Base-by-base conservation (phyloP, 1,140 invertebrate genomes). In the Zaprionus camerounensis region DNA sequence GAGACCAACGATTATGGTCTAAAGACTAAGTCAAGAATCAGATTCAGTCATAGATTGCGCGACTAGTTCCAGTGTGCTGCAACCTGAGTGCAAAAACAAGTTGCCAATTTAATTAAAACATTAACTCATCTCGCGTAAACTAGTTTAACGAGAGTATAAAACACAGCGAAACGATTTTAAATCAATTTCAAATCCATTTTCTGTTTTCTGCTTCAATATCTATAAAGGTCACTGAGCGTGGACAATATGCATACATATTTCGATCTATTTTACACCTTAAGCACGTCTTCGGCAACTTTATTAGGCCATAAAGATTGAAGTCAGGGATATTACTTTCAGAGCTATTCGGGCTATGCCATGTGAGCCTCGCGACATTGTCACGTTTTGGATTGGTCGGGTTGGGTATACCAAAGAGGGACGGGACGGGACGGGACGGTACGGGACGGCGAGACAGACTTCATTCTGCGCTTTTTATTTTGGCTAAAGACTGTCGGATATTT, bases 321-420 rank as follows among this genome's bases (percentile, higher is more conserved):
- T 72, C 70, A 71, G 61, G 51, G 69, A 71, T 71, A 34, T 63
- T 13, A 53, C 22, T 24, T 12, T 34, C 31, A 34, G 9, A 34
- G 31, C 31, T 12, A 51, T 53, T 24, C 17, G 41, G 28, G 28
- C 59, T 53, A 15, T 31, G 51, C n/a, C 31, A 34, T 34, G 12
- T 5, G 46, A 4, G 36, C 28, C 57, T 41, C 34, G 56, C 66
- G 56, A 80, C 77, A 86, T 88, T 83, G 84, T 86, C 83, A 86
- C 84, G 83, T 87, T 80, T 66, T 20, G n/a, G 4, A 15, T 46
- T n/a, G 57, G 15, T 26, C 20, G 20, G 9, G 31, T 34, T 34
- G 9, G 9, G 2, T 34, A 46, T 7, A 7, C 41, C n/a, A 46
- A 17, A 44, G 5, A 44, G 15, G 34, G 15, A 38, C 7, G 28